A percentile compares a stretch with the other conserved stretches of the same genome.
phyloP scores from a whole-genome alignment of 2,797 vertebrate species.

The Scolopax rusticola region DNA sequence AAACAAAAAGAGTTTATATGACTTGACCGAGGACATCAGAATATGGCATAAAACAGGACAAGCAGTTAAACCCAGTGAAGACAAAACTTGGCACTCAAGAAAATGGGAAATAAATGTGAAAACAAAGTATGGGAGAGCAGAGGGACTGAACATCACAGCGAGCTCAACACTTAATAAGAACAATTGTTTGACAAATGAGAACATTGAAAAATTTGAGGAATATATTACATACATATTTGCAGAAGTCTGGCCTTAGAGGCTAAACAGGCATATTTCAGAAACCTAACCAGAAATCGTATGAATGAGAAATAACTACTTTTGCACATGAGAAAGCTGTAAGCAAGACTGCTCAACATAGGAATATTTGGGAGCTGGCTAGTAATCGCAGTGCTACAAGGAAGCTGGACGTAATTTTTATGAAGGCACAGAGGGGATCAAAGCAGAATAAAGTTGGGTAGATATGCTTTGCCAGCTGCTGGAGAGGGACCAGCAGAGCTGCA shows the following conservation, averaged over 20 bases:
- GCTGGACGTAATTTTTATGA: background rate
- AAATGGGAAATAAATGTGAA: background rate
- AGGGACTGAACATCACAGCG: background rate
- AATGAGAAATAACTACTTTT: background rate
- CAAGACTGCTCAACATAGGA: background rate
- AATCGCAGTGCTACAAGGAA: background rate
- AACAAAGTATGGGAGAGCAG: background rate
- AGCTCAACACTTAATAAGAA: background rate
- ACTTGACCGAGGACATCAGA: background rate
- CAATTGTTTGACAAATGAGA: background rate
- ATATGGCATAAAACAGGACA: background rate
- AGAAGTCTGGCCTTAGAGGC: background rate
- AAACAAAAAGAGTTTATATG: background rate
- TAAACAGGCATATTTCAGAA: background rate
- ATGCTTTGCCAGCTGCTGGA: background rate
- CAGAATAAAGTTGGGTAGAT: background rate
- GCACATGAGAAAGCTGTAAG: background rate
- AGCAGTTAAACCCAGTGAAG: background rate
- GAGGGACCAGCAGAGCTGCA: background rate
- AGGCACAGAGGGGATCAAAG: background rate
- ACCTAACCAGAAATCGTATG: background rate
- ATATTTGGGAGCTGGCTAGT: background rate
- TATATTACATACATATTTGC: background rate
- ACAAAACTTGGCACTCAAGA: background rate
- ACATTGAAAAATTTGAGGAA: background rate